Conservation (phyloP, 2,113 vertebrate species). For the Gopherus evgoodei region DNA sequence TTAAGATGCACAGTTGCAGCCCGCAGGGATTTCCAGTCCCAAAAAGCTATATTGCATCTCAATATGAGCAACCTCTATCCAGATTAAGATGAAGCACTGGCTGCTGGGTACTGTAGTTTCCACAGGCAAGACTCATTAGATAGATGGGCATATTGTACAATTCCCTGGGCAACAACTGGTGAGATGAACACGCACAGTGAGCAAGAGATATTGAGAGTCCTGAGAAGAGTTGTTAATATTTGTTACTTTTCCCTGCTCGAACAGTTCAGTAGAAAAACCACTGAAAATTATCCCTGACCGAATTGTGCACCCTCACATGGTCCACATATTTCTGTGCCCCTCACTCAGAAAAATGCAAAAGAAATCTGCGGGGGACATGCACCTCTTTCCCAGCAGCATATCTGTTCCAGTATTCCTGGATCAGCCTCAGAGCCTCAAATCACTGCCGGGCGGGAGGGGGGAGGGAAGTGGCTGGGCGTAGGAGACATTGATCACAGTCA, state of each 20-base stretch:
- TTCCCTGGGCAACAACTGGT: neutral
- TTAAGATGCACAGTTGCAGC: conserved; percentile 31
- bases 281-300: neutral
- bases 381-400: no score
- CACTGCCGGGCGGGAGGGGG: no score
- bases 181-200: accelerated
- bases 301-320: no score
- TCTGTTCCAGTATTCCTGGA: no score
- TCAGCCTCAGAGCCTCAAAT: no score
- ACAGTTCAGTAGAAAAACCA: conserved; percentile 22
- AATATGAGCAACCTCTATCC: conserved; percentile 6
- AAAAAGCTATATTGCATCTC: neutral
- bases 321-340: no score
- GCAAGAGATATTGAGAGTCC: neutral
- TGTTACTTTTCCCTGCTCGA: neutral
- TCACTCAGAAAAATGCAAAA: no score
- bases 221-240: neutral
- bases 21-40: neutral
- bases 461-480: no score
- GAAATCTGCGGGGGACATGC: no score
- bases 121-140: conserved; percentile 2
- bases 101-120: neutral
- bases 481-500: no score
- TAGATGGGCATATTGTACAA: neutral
- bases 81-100: conserved; percentile 28